Evolutionary conservation across 1,140 invertebrate species (phyloP), one percentile per base, ranked within the genome.

Genomic region (Lucilia cuprina): DNA sequence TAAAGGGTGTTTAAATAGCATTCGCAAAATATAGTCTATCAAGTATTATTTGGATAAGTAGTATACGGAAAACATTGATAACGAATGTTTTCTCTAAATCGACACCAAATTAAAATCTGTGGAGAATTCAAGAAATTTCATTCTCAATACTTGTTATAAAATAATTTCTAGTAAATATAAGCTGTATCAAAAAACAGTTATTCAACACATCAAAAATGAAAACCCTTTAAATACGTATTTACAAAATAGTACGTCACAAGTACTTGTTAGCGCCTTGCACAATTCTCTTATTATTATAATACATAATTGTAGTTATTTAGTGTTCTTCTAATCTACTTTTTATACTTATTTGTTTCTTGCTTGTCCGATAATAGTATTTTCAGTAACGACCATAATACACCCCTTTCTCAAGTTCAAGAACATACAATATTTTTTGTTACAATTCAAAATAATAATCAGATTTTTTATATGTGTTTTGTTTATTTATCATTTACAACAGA

Each of bases 231-330:
- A 14, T 55, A 55, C 50, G 50, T 55, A 5, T 55, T 55, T 55
- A 55, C 50, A 3, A 41, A 10, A 14, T 50, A 49, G n/a, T 80
- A 80, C 77, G 77, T 80, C 77, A 80, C 41, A 50, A 80, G 77
- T 80, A 50, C 41, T 80, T 80, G 77, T 50, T 80, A 80, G 77
- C 77, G 77, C 41, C 77, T 80, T 80, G 41, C 77, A 80, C 77
- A 80, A 80, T 70, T 70, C 65, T 19, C 5, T 70, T 70, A 25
- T 70, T 70, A 21, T 70, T 21, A 70, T 49, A 80, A 78, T 78
- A 41, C 34, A 35, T 41, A 47, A 47, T 19, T 21, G 41, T 49
- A 49, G 19, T 80, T 80, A 49, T 25, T 50, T 70, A n/a, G 65
- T 70, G 21, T 70, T 70, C 55, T 60, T 60, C 65, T 70, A 70